Evolutionary conservation across 2,113 vertebrate genomes (phyloP).

Genomic region (Scortum barcoo): DNA sequence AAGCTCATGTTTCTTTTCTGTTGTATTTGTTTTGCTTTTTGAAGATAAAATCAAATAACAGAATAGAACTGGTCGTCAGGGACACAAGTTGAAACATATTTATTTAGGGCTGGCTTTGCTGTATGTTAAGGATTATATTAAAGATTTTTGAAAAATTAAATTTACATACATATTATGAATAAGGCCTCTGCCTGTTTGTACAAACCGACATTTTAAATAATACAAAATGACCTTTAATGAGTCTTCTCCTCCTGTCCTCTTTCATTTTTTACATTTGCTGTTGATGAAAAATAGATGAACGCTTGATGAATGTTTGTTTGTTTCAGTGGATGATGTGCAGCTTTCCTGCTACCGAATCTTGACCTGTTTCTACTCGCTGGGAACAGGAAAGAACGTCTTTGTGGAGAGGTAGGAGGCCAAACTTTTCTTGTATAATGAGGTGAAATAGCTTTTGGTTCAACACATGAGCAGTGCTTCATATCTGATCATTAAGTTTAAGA

Average conservation of each 20-base stretch:
- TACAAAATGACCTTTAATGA: not conserved
- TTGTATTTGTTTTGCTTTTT: not conserved
- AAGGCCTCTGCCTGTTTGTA: no score
- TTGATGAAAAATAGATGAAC: not conserved
- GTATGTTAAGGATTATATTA: no score
- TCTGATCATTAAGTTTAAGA: not conserved
- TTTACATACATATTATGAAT: no score
- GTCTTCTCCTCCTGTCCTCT: not conserved
- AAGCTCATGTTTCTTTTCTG: conserved; percentile 74
- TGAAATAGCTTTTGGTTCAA: not conserved
- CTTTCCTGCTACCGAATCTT: conserved; percentile 96
- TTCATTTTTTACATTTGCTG: not conserved
- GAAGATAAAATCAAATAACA: not conserved
- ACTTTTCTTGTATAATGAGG: not conserved
- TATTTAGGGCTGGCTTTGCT: not conserved
- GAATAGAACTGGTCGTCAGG: not conserved
- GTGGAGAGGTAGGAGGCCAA: conserved; percentile 90
- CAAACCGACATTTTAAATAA: no score
- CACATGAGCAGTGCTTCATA: not conserved
- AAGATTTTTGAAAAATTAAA: no score
- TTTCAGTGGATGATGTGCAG: conserved; percentile 95
- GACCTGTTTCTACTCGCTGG: conserved; percentile 92
- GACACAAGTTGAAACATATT: not conserved
- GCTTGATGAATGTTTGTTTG: conserved; percentile 3
- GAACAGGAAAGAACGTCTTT: conserved; percentile 95